Evolutionary conservation across 2,888 invertebrate species (phyloP).

Genomic region (Eurois occulta): DNA sequence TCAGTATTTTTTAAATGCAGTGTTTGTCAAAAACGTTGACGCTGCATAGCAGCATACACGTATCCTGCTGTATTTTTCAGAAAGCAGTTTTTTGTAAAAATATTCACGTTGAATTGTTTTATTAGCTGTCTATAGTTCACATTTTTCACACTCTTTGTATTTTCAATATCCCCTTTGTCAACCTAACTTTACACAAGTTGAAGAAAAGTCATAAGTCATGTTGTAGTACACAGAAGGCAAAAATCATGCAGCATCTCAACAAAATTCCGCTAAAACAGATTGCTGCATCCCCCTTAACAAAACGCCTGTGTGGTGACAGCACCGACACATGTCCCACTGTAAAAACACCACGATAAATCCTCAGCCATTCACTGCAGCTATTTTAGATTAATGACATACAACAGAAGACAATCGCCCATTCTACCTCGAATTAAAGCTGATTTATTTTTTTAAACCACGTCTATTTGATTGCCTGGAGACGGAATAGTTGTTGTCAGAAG

Average conservation of each 20-base stretch:
- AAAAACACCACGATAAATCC: constrained; percentile 81
- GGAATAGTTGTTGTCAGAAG: constrained; percentile 40
- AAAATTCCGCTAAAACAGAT: background rate
- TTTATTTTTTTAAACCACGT: constrained; percentile 62
- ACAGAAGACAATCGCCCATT: constrained; percentile 63
- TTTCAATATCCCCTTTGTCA: too few relatives aligned
- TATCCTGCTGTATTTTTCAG: background rate
- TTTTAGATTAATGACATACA: constrained; percentile 72
- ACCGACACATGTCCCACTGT: constrained; percentile 84
- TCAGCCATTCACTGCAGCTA: constrained; percentile 76
- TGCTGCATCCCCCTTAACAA: constrained; percentile 57
- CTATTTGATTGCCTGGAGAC: constrained; percentile 53
- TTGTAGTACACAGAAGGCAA: background rate
- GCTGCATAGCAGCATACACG: too few relatives aligned
- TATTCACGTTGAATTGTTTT: background rate
- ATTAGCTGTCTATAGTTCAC: too few relatives aligned
- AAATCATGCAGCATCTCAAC: background rate
- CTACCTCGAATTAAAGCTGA: constrained; percentile 62
- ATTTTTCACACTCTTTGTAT: too few relatives aligned
- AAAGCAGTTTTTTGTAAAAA: background rate
- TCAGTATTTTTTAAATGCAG: background rate
- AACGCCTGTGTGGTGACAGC: constrained; percentile 79
- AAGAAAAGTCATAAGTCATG: too few relatives aligned
- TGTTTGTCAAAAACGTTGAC: background rate
- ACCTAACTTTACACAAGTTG: too few relatives aligned